These are phyloP conservation scores for Microctonus hyperodae DNA, from an alignment of 2,888 invertebrate genomes.

Conservation along the genomic window DNA sequence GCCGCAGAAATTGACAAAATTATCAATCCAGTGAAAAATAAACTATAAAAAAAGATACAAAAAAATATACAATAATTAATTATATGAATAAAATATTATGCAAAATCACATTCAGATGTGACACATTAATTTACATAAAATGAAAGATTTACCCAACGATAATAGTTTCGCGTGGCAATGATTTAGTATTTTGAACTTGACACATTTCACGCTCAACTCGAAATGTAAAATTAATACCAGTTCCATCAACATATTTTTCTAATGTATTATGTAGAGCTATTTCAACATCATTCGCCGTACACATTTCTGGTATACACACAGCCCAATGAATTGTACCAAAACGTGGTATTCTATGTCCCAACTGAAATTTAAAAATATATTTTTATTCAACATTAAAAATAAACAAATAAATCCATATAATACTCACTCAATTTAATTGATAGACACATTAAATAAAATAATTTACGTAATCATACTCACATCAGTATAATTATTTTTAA, in stretches of 20 bases:
- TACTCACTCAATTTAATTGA: no score
- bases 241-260: constrained; percentile 64
- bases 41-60: constrained; percentile 49
- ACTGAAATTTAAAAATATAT: constrained; percentile 61
- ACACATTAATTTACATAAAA: background rate
- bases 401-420: no score
- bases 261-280: constrained; percentile 66
- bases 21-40: constrained; percentile 64
- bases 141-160: constrained; percentile 63
- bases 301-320: constrained; percentile 72
- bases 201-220: constrained; percentile 72
- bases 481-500: constrained; percentile 72
- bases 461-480: constrained; percentile 66
- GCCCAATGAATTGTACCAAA: constrained; percentile 75
- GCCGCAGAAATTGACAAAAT: constrained; percentile 60
- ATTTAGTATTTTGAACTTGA: constrained; percentile 61
- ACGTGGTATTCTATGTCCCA: constrained; percentile 74
- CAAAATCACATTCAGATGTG: background rate
- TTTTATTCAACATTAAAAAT: no score
- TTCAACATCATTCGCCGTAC: constrained; percentile 69
- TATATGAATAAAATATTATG: background rate
- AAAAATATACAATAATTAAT: background rate
- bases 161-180: constrained; percentile 64
- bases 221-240: constrained; percentile 68
- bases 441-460: no score